Conservation (phyloP, 92 coral and sea anemone genomes). For the Bergia sp. region DNA sequence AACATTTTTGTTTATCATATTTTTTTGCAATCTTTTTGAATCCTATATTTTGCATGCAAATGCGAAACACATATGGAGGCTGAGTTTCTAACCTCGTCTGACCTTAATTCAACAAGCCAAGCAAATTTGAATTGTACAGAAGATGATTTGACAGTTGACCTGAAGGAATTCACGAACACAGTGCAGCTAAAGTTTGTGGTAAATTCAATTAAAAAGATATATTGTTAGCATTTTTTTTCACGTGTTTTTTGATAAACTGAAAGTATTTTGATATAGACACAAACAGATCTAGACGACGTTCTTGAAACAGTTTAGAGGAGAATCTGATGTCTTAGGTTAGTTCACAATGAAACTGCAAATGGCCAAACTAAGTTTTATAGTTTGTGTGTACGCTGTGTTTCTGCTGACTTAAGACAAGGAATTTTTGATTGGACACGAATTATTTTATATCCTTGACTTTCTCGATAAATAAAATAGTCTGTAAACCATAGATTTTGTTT, state of each 20-base stretch:
- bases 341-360: background rate
- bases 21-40: background rate
- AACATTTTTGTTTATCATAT: background rate
- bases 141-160: background rate
- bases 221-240: too few species aligned
- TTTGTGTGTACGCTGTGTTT: background rate
- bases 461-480: background rate
- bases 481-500: background rate
- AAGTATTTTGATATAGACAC: background rate
- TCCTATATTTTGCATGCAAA: background rate
- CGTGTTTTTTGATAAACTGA: background rate
- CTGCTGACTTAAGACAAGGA: background rate
- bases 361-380: too few species aligned
- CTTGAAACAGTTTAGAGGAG: background rate
- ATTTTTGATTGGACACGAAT: too few species aligned
- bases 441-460: background rate
- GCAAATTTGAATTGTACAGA: background rate
- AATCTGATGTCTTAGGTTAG: background rate
- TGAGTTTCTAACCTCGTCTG: constrained; percentile 21
- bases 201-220: background rate
- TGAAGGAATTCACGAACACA: background rate
- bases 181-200: background rate
- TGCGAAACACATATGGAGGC: background rate
- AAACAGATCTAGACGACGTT: background rate
- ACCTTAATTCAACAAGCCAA: constrained; percentile 22